phyloP scores from a whole-genome alignment of 2,113 vertebrate genomes.

The Podarcis cretensis region DNA sequence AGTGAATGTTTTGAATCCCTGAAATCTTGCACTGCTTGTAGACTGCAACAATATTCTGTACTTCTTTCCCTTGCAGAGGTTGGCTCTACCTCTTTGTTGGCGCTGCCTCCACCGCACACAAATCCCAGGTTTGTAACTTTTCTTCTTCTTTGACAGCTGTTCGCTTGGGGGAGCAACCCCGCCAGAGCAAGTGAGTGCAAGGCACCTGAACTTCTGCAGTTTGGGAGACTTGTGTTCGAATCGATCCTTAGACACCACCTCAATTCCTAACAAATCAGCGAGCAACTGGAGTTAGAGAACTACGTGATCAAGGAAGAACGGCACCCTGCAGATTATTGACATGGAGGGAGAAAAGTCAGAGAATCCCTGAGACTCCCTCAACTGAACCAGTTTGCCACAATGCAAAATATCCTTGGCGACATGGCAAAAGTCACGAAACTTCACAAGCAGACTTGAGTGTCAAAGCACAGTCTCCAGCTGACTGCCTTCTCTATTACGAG shows the following conservation, averaged over 20 bases:
- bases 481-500: conserved; percentile 50
- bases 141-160: neutral
- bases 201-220: neutral
- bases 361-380: conserved; percentile 31
- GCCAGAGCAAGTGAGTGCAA: neutral
- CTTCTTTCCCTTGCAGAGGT: too few relatives aligned
- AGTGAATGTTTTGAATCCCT: too few relatives aligned
- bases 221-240: neutral
- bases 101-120: neutral
- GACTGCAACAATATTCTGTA: too few relatives aligned
- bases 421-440: conserved; percentile 38
- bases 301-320: conserved; percentile 45
- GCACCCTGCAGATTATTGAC: conserved; percentile 38
- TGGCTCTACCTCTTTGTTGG: too few relatives aligned
- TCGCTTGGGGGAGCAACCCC: neutral
- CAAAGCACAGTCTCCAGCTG: conserved; percentile 44
- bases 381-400: conserved; percentile 37
- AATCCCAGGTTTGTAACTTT: neutral
- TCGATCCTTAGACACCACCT: conserved; percentile 9
- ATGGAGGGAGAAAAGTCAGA: conserved; percentile 53
- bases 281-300: conserved; percentile 45
- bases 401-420: conserved; percentile 46
- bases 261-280: neutral
- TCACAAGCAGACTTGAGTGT: conserved; percentile 23
- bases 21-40: too few relatives aligned